Conservation (phyloP, 2,888 invertebrate genomes). For the Pinctada fucata region DNA sequence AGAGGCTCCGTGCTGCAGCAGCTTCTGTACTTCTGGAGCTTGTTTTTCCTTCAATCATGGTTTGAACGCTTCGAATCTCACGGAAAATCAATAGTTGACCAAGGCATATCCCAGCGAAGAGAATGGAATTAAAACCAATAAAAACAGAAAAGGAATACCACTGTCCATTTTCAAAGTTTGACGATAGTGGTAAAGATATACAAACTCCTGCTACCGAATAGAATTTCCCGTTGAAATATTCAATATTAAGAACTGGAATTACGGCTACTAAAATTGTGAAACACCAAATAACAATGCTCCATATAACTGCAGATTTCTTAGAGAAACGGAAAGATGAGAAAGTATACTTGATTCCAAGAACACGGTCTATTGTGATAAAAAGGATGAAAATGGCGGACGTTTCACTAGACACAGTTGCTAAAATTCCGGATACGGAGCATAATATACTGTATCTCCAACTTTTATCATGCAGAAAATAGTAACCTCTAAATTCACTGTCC, state of each 20-base stretch:
- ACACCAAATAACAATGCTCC: conserved; percentile 15
- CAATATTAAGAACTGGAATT: conserved; percentile 20
- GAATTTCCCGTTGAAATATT: conserved; percentile 25
- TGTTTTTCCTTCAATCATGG: conserved; percentile 1
- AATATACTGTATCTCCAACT: conserved; percentile 29
- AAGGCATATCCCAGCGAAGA: conserved; percentile 27
- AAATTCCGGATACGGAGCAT: conserved; percentile 34
- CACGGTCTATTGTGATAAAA: conserved; percentile 35
- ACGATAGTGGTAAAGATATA: conserved; percentile 31
- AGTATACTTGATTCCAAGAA: conserved; percentile 29
- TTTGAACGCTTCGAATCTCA: conserved; percentile 6
- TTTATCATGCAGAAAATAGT: conserved; percentile 28
- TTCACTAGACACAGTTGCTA: conserved; percentile 38
- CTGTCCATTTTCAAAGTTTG: conserved; percentile 29
- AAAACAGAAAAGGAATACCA: conserved; percentile 32
- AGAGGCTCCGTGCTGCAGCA: conserved; percentile 28
- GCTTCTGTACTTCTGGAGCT: conserved; percentile 18
- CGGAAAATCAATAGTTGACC: conserved; percentile 31
- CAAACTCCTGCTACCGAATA: conserved; percentile 36
- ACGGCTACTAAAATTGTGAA: conserved; percentile 14
- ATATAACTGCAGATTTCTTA: not conserved
- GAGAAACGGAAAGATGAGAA: conserved; percentile 21
- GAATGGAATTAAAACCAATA: conserved; percentile 30
- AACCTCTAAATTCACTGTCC: conserved; percentile 25
- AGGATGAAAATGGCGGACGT: conserved; percentile 33